Evolutionary conservation across 2,888 invertebrate genomes (phyloP).

Genomic region (Pediacus dermestoides): DNA sequence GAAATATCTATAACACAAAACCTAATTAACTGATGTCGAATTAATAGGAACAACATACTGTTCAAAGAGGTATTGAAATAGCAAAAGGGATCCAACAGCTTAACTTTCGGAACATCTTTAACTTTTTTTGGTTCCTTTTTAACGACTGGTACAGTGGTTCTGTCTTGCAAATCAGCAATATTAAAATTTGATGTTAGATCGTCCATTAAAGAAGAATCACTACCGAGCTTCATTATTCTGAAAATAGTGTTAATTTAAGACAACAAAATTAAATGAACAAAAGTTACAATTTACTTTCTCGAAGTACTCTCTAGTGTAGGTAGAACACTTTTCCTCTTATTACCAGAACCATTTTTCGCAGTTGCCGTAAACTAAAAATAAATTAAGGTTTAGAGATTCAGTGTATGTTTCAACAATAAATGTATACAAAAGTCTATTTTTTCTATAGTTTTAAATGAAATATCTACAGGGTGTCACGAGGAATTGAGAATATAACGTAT

Average conservation of each 20-base stretch:
- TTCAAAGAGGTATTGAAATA: slow-evolving; percentile 46
- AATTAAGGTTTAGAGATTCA: too few species aligned
- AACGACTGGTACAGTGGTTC: background rate
- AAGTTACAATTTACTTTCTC: slow-evolving; percentile 29
- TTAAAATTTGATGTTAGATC: slow-evolving; percentile 23
- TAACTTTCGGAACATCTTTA: slow-evolving; percentile 21
- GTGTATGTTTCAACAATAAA: too few species aligned
- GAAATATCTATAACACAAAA: slow-evolving; percentile 32
- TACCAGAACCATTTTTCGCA: too few species aligned
- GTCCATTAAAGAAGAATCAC: slow-evolving; percentile 24
- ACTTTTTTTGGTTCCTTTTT: slow-evolving; percentile 12
- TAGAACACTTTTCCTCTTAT: slow-evolving; percentile 30
- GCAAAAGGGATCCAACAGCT: slow-evolving; percentile 43
- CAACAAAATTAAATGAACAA: slow-evolving; percentile 5
- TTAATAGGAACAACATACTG: slow-evolving; percentile 33
- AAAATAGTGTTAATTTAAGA: slow-evolving; percentile 16
- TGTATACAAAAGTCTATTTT: too few species aligned
- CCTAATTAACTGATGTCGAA: slow-evolving; percentile 6
- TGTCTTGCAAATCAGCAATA: slow-evolving; percentile 14
- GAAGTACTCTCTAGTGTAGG: slow-evolving; percentile 29
- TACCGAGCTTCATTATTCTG: slow-evolving; percentile 31
- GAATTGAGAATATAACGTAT: too few species aligned
- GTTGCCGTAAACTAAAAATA: too few species aligned
- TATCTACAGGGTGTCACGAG: too few species aligned
- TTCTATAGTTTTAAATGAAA: too few species aligned